Evolutionary conservation across 1,140 invertebrate genomes (phyloP).

Genomic region (Drosophila tsacasi): DNA sequence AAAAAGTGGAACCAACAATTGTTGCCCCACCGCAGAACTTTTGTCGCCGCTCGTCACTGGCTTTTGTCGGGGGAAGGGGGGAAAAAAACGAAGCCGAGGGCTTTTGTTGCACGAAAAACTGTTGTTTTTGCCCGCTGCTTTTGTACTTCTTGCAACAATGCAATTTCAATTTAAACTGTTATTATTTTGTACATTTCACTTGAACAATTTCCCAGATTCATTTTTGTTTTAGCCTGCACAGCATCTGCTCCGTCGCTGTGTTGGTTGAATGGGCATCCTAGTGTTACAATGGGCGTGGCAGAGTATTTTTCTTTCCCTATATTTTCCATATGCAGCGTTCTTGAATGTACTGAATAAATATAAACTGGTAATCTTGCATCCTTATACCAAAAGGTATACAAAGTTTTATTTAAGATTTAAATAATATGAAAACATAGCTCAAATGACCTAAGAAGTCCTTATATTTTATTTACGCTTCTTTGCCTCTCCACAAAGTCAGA

Average conservation of each 20-base stretch:
- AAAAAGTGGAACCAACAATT: constrained; percentile 44
- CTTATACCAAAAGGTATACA: too few relatives aligned
- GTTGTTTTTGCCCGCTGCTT: constrained; percentile 20
- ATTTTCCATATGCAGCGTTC: neutral
- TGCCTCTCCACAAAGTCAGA: neutral
- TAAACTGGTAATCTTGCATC: neutral
- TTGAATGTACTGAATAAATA: neutral
- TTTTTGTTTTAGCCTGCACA: constrained; percentile 23
- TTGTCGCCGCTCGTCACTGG: constrained; percentile 40
- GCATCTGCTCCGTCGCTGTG: neutral
- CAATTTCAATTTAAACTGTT: constrained; percentile 56
- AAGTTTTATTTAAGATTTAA: neutral
- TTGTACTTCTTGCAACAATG: constrained; percentile 40
- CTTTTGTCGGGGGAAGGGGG: constrained; percentile 11
- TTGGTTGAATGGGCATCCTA: constrained; percentile 11
- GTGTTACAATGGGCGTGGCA: constrained; percentile 1
- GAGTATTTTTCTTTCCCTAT: neutral
- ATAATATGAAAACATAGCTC: too few relatives aligned
- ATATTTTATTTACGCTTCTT: constrained; percentile 2
- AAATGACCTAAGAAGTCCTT: neutral
- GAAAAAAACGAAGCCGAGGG: constrained; percentile 5
- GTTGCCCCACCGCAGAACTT: constrained; percentile 55
- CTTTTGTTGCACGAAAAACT: constrained; percentile 23
- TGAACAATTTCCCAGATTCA: constrained; percentile 30
- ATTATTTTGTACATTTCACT: constrained; percentile 42